phyloP scores from a whole-genome alignment of 2,888 invertebrate genomes.

The Galerucella pusilla region DNA sequence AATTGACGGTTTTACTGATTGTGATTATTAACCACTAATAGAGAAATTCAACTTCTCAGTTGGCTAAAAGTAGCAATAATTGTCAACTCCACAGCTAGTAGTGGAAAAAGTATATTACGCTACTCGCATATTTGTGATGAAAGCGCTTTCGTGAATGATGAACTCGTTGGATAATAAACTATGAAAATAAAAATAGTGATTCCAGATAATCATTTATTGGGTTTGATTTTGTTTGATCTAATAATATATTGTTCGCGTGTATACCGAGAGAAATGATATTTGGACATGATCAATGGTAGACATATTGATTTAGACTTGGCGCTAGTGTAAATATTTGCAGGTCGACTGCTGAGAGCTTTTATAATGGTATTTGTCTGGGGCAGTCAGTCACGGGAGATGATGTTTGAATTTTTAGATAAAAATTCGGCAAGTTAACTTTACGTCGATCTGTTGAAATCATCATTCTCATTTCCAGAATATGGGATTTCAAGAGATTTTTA shows the following conservation, averaged over 20 bases:
- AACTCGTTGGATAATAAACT: background rate
- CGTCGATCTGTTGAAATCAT: constrained; percentile 24
- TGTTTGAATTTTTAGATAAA: constrained; percentile 26
- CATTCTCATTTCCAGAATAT: constrained; percentile 11
- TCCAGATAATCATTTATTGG: background rate
- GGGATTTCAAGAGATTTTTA: background rate
- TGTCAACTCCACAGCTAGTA: too few relatives aligned
- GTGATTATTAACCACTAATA: too few relatives aligned
- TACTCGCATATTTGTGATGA: too few relatives aligned
- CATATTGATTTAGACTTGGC: constrained; percentile 43
- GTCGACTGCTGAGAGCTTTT: constrained; percentile 41
- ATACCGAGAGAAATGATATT: constrained; percentile 14
- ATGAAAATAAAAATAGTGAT: background rate
- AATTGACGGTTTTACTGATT: too few relatives aligned
- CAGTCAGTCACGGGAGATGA: constrained; percentile 26
- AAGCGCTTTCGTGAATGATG: background rate
- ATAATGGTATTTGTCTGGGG: constrained; percentile 32
- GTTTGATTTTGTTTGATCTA: background rate
- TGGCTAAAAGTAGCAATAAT: too few relatives aligned
- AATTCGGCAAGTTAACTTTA: constrained; percentile 14
- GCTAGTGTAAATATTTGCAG: constrained; percentile 47
- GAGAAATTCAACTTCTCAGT: too few relatives aligned
- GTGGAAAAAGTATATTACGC: too few relatives aligned
- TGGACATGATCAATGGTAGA: constrained; percentile 39
- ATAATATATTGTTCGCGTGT: background rate